Evolutionary conservation across 2,797 vertebrate species (phyloP), one percentile per base, ranked within the genome.

Genomic region (Muraenolepis orangiensis): DNA sequence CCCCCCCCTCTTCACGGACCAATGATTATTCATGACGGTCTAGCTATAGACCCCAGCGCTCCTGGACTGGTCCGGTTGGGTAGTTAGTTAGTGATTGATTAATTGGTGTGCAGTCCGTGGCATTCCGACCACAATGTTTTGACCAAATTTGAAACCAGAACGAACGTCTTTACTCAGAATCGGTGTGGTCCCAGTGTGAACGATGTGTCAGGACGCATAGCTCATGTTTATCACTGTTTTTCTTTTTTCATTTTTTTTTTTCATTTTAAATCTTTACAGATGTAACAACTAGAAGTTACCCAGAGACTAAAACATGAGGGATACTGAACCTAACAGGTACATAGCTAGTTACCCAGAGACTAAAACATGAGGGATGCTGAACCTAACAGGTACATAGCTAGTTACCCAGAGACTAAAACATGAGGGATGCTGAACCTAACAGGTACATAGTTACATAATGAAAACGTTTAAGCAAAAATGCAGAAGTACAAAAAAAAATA

Each of bases 231-330:
- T 67, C 66, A 31, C 66, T 18, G 30, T 31, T 67, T n/a, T n/a
- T n/a, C n/a, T n/a, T n/a, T n/a, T n/a, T n/a, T n/a, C n/a, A n/a
- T n/a, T n/a, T n/a, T n/a, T n/a, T n/a, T n/a, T n/a, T n/a, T n/a
- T n/a, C n/a, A n/a, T n/a, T n/a, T n/a, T n/a, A n/a, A n/a, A n/a
- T n/a, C n/a, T n/a, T n/a, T n/a, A n/a, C n/a, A n/a, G n/a, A n/a
- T n/a, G n/a, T n/a, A 92, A 91, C 92, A 92, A 91, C 92, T 92
- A 91, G 86, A 85, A 87, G 87, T 91, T 90, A 90, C 85, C 90
- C 80, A 71, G 87, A 90, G 85, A 89, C 92, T 92, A 92, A 89
- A 91, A 91, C 89, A 81, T n/a, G 81, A 87, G 85, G n/a, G 86
- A 90, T 90, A 89, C 79, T 82, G 87, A 90, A 88, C 76, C 81